Evolutionary conservation across 2,797 vertebrate species (phyloP), one percentile per base, ranked within the genome.

Genomic region (Melanotaenia nigrans): DNA sequence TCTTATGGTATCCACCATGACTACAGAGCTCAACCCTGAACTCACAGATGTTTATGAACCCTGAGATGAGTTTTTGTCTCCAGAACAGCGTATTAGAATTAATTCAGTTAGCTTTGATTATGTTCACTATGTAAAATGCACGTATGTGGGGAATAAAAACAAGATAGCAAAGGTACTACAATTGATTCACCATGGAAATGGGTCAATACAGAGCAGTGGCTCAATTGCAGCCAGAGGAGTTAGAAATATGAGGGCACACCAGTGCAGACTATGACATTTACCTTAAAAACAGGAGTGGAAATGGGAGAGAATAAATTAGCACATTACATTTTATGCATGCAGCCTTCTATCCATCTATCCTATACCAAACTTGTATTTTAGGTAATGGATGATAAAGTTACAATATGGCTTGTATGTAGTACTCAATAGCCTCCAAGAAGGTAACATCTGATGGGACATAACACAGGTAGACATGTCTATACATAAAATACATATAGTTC

Each of bases 101-200:
- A 64, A 18, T 24, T 62, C 10, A 61, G n/a, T 61, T 24, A 25
- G 42, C 35, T 42, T 14, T 40, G 22, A 60, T 25, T 40, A 24
- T 28, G 57, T 24, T 38, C n/a, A 35, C 9, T 20, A 20, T 58
- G 18, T 20, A 18, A 58, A 36, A 38, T 9, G 13, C 36, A 42
- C 1, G 59, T 40, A 32, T 16, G 14, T 22, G n/a, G 35, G 58
- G 33, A 60, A 11, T 38, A n/a, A 10, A 61, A 40, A 18, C 38
- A 61, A 61, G 36, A 13, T 14, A 25, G 40, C 59, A 61, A 61
- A 40, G 36, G n/a, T 24, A 6, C n/a, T 38, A 5, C 33, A 24
- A 60, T 24, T 60, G 36, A 60, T 38, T 25, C 57, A 59, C 58
- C n/a, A 22, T 42, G 36, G 18, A 61, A 61, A 61, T 40, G 24